phyloP scores from a whole-genome alignment of 2,113 vertebrate genomes.

The Toxotes jaculatrix region DNA sequence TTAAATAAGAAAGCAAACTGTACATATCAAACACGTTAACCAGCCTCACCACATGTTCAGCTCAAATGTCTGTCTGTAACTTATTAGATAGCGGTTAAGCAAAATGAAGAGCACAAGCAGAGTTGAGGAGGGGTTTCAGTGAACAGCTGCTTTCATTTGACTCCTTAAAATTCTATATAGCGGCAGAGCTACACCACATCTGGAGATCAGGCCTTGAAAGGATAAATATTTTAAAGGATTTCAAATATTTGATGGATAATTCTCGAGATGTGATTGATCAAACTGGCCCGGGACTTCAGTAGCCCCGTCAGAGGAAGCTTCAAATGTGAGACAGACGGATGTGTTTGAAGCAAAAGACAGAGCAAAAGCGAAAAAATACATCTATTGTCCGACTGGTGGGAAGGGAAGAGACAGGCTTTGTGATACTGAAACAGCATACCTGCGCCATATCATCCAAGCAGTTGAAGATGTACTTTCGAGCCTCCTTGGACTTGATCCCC shows the following conservation, averaged over 20 bases:
- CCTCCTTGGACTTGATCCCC: constrained; percentile 97
- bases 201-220: constrained; percentile 59
- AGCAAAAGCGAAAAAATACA: constrained; percentile 1
- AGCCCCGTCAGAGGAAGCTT: not conserved
- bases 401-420: not conserved
- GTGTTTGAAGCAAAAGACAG: constrained; percentile 22
- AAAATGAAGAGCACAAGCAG: constrained; percentile 65
- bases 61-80: constrained; percentile 64
- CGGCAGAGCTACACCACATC: constrained; percentile 25
- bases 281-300: constrained; percentile 34
- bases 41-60: constrained; percentile 64
- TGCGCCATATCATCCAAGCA: constrained; percentile 98
- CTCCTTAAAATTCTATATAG: constrained; percentile 44
- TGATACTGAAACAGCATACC: constrained; percentile 78
- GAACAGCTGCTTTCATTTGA: constrained; percentile 75
- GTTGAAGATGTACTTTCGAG: constrained; percentile 98
- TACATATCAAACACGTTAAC: constrained; percentile 58
- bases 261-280: constrained; percentile 57
- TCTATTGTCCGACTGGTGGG: not conserved
- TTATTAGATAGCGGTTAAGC: constrained; percentile 64
- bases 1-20: constrained; percentile 63
- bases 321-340: constrained; percentile 10
- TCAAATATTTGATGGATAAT: constrained; percentile 68
- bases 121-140: constrained; percentile 15
- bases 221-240: constrained; percentile 69